Base-by-base conservation (phyloP, 2,888 invertebrate genomes). In the Fragum fragum region DNA sequence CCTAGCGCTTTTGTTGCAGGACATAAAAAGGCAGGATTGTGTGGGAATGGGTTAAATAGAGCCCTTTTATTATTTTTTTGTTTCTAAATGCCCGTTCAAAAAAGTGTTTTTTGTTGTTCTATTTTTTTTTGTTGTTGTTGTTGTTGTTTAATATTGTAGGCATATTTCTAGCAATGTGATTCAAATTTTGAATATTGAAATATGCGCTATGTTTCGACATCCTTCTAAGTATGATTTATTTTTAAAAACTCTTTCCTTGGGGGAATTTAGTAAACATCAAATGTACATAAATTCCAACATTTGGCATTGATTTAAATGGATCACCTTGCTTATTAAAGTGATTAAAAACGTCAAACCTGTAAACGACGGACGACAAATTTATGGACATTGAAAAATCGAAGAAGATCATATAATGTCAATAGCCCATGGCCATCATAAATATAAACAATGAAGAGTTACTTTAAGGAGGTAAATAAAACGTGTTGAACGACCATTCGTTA, bases 301-400 rank as follows among this genome's bases (percentile, higher is more conserved):
- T 66, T 66, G 66, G 66, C 66, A 66, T 66, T 66, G 66, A 66
- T 66, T 66, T 39, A 66, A 66, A 66, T 66, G 66, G 66, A 66
- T 66, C 42, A 66, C 66, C 66, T 42, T 39, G 23, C 2, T 42
- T 66, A 39, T 66, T 66, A 42, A 61, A 42, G 36, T 42, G 66
- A 66, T 66, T 66, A 66, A 66, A 66, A 39, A 66, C 26, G 66
- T 66, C 66, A 66, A 63, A 32, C 42, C 42, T 42, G 42, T 26
- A 66, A 42, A 66, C 42, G 66, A 66, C 66, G 26, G 42, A 66
- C 66, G 66, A 66, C 66, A 66, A 66, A 66, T 66, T 66, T 66
- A 66, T 66, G 42, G 66, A 66, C 66, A 42, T 66, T 66, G 66
- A 66, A 26, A 66, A 66, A 66, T 66, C 39, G 66, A 23, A 66